A percentile compares a stretch with the other conserved stretches of the same genome.
Evolutionary conservation across 2,888 invertebrate species (phyloP).

Genomic region (Nyleta sp.): DNA sequence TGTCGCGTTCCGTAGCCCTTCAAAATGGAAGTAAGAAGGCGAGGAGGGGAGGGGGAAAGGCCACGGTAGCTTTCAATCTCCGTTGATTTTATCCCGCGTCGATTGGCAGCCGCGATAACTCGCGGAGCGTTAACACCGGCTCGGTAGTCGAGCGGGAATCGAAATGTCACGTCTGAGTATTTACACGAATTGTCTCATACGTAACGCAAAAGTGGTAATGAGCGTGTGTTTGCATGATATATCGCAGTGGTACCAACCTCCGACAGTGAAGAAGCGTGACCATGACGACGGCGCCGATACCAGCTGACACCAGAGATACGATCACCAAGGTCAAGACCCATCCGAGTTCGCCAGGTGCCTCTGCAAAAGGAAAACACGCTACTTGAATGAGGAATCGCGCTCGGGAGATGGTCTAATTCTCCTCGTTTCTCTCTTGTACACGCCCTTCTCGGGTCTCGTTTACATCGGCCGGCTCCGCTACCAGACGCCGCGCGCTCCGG

Average conservation of each 20-base stretch:
- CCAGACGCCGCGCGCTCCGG: constrained; percentile 9
- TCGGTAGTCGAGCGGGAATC: constrained; percentile 20
- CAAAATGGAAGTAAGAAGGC: constrained; percentile 7
- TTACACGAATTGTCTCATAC: constrained; percentile 47
- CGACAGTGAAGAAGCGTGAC: constrained; percentile 87
- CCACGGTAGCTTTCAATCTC: constrained; percentile 40
- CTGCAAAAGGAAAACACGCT: constrained; percentile 79
- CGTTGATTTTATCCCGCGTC: constrained; percentile 45
- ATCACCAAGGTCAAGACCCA: constrained; percentile 88
- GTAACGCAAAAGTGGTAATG: constrained; percentile 21
- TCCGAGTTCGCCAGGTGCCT: constrained; percentile 86
- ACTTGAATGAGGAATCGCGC: constrained; percentile 65
- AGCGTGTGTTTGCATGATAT: constrained; percentile 51
- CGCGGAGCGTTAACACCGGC: constrained; percentile 4
- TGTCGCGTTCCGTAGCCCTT: constrained; percentile 41
- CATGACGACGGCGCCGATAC: constrained; percentile 89
- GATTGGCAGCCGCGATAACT: constrained; percentile 47
- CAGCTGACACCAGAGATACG: constrained; percentile 88
- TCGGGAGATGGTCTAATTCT: constrained; percentile 66
- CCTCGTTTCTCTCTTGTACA: constrained; percentile 66
- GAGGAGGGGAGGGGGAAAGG: constrained; percentile 7
- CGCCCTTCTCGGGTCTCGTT: constrained; percentile 65
- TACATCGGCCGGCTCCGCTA: constrained; percentile 35
- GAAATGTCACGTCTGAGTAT: constrained; percentile 49
- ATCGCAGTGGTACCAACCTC: constrained; percentile 83